Evolutionary conservation across 1,140 invertebrate species (phyloP), one percentile per base, ranked within the genome.

Genomic region (Aphaenogaster ashmeadi): DNA sequence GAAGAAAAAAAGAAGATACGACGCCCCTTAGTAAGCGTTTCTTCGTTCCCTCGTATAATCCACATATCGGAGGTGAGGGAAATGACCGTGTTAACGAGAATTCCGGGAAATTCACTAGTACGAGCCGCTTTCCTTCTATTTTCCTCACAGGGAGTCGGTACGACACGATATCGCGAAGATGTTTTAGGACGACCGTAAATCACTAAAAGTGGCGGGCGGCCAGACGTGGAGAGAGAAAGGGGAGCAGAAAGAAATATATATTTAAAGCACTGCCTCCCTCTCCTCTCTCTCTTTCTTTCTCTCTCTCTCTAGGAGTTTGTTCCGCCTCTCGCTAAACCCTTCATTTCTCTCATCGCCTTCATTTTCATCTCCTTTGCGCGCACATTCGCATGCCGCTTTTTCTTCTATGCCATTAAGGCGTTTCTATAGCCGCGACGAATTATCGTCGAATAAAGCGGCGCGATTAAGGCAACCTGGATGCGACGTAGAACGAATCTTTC

Each of bases 401-500:
- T 71, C 60, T 89, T 85, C 72, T 54, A 38, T 56, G 60, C 87
- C 91, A 93, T 93, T 93, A 94, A 92, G 91, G 87, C 87, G 88
- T 92, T 91, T 92, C 87, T 89, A 92, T 78, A 74, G 89, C 90
- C 89, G 50, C 85, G 71, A 89, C 86, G 92, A 93, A 92, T 94
- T 93, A 93, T 93, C 87, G 88, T 86, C 69, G 86, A 89, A 92
- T 91, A 90, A 91, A 93, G 79, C 75, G 72, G 41, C 58, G 60
- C 90, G 85, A 91, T 92, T 92, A 92, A 89, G 84, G 72, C 27
- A 71, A 89, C 50, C 87, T 89, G 80, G 69, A 58, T 79, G 74
- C 62, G 87, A 89, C 87, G 87, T 81, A 83, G 79, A 89, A 87
- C 60, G 83, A 88, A 91, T 92, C 66, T 69, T 69, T 33, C 41